A percentile compares a stretch with the other conserved stretches of the same genome.
Evolutionary conservation across 2,888 invertebrate species (phyloP).

Genomic region (Endotricha flammealis): DNA sequence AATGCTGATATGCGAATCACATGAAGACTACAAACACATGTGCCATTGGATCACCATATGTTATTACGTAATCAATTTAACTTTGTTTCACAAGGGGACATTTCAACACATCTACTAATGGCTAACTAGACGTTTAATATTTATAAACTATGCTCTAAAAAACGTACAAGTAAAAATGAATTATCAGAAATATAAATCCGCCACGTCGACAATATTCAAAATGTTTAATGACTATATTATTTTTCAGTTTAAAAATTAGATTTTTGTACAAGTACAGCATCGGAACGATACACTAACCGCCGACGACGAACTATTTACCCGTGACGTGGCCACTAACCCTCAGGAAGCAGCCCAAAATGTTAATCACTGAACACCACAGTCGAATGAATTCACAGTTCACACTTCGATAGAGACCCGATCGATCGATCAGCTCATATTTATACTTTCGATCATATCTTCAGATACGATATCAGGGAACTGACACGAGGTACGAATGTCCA

Average conservation of each 20-base stretch:
- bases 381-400: conserved; percentile 60
- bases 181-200: no score
- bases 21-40: conserved; percentile 51
- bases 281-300: conserved; percentile 26
- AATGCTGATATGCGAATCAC: conserved; percentile 31
- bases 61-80: conserved; percentile 56
- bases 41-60: conserved; percentile 60
- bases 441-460: conserved; percentile 74
- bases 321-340: conserved; percentile 22
- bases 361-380: conserved; percentile 40
- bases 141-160: background rate
- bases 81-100: conserved; percentile 41
- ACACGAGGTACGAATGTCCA: conserved; percentile 69
- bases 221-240: background rate
- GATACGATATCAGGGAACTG: conserved; percentile 70
- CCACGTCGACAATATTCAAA: background rate
- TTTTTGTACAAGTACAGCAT: no score
- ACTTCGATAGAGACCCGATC: conserved; percentile 74
- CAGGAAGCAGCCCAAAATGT: conserved; percentile 20
- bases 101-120: conserved; percentile 26
- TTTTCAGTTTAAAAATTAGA: no score
- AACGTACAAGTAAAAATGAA: no score
- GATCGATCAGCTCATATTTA: conserved; percentile 77
- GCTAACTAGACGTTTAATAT: conserved; percentile 17
- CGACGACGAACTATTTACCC: conserved; percentile 5